These are phyloP conservation scores for Poeciliopsis occidentalis DNA, from an alignment of 2,113 vertebrate genomes.

Conservation along the genomic window DNA sequence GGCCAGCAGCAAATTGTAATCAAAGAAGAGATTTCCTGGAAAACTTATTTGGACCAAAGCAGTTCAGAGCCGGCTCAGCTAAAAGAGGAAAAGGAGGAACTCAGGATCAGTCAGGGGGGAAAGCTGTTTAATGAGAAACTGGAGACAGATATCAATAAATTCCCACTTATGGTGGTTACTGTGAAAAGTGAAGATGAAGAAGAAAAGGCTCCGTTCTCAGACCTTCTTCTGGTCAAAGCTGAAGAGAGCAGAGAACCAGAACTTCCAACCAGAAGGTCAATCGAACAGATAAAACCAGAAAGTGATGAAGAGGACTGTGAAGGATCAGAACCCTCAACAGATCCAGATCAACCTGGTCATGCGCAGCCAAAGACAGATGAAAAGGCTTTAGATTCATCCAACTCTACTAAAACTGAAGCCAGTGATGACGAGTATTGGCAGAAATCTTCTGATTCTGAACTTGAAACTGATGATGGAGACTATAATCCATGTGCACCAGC, in stretches of 20 bases:
- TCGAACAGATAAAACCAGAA: not conserved
- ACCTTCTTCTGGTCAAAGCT: not conserved
- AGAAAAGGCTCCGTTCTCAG: not conserved
- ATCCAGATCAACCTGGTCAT: not conserved
- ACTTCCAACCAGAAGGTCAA: not conserved
- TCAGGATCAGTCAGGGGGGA: not conserved
- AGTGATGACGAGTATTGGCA: not conserved
- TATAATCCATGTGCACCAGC: not conserved
- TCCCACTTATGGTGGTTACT: not conserved
- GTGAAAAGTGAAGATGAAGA: not conserved
- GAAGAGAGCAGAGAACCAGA: not conserved
- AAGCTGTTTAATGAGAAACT: not conserved
- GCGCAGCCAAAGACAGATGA: not conserved
- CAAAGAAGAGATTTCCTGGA: not conserved
- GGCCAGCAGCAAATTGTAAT: not conserved
- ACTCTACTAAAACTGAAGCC: not conserved
- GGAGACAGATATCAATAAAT: not conserved
- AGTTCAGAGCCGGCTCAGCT: not conserved
- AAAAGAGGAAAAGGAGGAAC: not conserved
- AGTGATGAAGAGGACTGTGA: not conserved
- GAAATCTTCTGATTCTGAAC: slow-evolving; percentile 1
- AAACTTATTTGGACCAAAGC: not conserved
- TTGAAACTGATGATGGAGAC: not conserved
- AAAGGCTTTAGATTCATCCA: not conserved
- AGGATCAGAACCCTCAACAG: not conserved